Evolutionary conservation across 1,140 invertebrate genomes (phyloP).

Genomic region (Tetraneura akinire): DNA sequence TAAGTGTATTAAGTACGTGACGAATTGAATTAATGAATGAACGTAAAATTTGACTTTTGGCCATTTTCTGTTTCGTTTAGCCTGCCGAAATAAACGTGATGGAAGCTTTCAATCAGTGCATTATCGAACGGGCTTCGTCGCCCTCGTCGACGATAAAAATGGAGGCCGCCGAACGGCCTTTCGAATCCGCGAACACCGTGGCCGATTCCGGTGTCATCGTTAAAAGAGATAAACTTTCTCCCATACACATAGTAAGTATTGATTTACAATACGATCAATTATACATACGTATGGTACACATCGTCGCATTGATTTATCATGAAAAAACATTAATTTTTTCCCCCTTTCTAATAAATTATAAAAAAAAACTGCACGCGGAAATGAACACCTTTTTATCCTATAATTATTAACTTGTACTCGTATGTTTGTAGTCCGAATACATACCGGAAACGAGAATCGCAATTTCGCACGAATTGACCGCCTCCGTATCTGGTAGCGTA

Average conservation of each 20-base stretch:
- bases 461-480: neutral
- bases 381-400: no score
- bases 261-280: no score
- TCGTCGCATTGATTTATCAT: no score
- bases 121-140: neutral
- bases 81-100: constrained; percentile 3
- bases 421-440: constrained; percentile 28
- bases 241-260: constrained; percentile 27
- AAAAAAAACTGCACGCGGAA: no score
- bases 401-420: no score
- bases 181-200: constrained; percentile 12
- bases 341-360: no score
- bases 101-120: constrained; percentile 29
- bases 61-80: neutral
- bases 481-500: neutral
- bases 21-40: no score
- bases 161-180: constrained; percentile 12
- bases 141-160: neutral
- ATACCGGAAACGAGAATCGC: constrained; percentile 28
- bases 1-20: no score
- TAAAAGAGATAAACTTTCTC: constrained; percentile 27
- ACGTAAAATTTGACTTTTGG: no score
- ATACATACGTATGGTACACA: no score
- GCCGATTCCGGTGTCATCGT: constrained; percentile 36
- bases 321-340: no score